A percentile compares a stretch with the other conserved stretches of the same genome.
Conservation (phyloP, 2,888 invertebrate genomes). For the Sarcophaga carnaria region DNA sequence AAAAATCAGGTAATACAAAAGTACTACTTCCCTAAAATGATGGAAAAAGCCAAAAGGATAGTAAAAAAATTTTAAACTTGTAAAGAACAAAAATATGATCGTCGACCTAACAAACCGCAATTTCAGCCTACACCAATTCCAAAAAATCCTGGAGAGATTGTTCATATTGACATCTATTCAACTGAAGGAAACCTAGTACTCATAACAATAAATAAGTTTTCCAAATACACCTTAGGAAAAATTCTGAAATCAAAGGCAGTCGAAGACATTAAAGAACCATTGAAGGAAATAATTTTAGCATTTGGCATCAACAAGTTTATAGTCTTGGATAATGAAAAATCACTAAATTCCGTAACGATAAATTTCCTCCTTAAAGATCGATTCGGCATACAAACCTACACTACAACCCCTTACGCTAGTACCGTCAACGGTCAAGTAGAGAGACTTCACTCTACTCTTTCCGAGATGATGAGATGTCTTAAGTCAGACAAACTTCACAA, state of each 20-base stretch:
- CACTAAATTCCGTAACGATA: conserved; percentile 42
- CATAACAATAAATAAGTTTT: conserved; percentile 34
- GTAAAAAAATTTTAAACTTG: neutral
- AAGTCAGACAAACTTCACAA: conserved; percentile 30
- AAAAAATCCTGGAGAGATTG: conserved; percentile 1
- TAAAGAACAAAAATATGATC: conserved; percentile 24
- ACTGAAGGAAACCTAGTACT: conserved; percentile 29
- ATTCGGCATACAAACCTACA: conserved; percentile 41
- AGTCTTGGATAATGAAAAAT: conserved; percentile 53
- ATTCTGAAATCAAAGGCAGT: conserved; percentile 21
- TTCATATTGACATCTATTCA: neutral
- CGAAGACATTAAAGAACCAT: conserved; percentile 35
- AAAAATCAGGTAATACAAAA: conserved; percentile 33
- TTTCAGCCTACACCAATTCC: conserved; percentile 23
- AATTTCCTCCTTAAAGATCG: conserved; percentile 38
- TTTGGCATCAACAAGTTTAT: conserved; percentile 38
- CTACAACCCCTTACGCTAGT: conserved; percentile 42
- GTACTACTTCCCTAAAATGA: conserved; percentile 49
- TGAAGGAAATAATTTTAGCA: conserved; percentile 29
- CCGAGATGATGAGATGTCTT: neutral
- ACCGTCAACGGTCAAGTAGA: conserved; percentile 46
- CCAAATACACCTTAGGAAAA: conserved; percentile 27
- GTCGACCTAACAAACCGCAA: conserved; percentile 27
- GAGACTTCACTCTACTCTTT: conserved; percentile 41
- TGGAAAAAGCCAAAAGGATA: conserved; percentile 27